Evolutionary conservation across 2,888 invertebrate species (phyloP), one percentile per base, ranked within the genome.

Genomic region (Platerodrilus igneus): DNA sequence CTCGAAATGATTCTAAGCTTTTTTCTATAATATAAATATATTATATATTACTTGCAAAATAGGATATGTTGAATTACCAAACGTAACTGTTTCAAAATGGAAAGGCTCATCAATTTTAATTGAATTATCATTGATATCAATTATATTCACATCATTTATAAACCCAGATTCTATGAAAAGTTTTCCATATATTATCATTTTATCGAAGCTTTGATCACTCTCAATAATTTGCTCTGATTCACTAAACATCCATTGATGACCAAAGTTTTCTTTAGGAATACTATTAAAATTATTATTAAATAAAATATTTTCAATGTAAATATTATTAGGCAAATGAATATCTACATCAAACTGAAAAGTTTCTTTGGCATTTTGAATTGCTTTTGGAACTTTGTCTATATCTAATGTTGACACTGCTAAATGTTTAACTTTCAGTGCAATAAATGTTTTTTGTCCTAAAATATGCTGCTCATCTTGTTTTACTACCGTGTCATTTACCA

Each of bases 261-360:
- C 68, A 49, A 76, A 73, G 11, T 68, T 56, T 0, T 55, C 37
- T 1, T 61, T 57, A 0, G 55, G 47, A 20, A 75, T 63, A 10
- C 64, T 68, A 50, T 75, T 73, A 3, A 74, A 56, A 10, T 56
- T 54, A 5, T 60, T 58, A 8, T 53, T 50, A 52, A 73, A 72
- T 34, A 58, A 60, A 3, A 76, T 53, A 9, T 66, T 64, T 22
- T 66, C 60, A 3, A 72, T 55, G 21, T 55, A 53, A 14, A 70
- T 56, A 18, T 48, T 30, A 13, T 48, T 23, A 13, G 49, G 46
- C n/a, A 56, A 37, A 7, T 30, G 20, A 1, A 55, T 9, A 21
- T 43, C 27, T 3, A 37, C 41, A 17, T 45, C 26, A 5, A 48
- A 23, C 7, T 31, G 21, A 19, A 51, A 46, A 2, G 25, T 38